Conservation (phyloP, 2,113 vertebrate species). For the Lepisosteus oculatus region DNA sequence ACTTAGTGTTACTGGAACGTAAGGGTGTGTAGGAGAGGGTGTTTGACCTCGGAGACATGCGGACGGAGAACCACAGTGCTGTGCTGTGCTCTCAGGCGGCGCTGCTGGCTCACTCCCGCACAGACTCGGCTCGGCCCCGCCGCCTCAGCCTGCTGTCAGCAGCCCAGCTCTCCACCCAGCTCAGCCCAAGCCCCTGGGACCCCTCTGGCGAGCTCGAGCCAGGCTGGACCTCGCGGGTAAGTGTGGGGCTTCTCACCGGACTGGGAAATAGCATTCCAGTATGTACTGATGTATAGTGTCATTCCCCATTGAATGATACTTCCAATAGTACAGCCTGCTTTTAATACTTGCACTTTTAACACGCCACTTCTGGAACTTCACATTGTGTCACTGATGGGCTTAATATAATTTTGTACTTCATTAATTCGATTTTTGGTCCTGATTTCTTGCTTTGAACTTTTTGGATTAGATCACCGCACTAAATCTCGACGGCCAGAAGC, state of each 20-base stretch:
- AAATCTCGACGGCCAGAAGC: constrained; percentile 75
- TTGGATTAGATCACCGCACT: constrained; percentile 71
- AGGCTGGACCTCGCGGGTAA: constrained; percentile 72
- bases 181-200: constrained; percentile 59
- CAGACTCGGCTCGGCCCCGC: constrained; percentile 55
- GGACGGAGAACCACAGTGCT: background rate
- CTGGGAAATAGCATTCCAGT: too few species aligned
- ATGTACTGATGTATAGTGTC: too few species aligned
- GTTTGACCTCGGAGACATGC: background rate
- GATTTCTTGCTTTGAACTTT: background rate
- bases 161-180: constrained; percentile 69
- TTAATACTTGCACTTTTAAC: too few species aligned
- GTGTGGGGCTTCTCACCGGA: background rate
- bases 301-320: too few species aligned
- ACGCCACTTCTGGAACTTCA: too few species aligned
- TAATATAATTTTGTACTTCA: too few species aligned
- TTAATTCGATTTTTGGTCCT: background rate
- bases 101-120: constrained; percentile 65
- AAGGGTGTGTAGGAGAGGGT: background rate
- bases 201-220: constrained; percentile 42
- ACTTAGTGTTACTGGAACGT: too few species aligned
- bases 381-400: too few species aligned
- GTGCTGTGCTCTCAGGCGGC: constrained; percentile 52
- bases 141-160: constrained; percentile 72
- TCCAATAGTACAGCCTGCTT: too few species aligned